These are phyloP conservation scores for Agriotes lineatus DNA, from an alignment of 2,888 invertebrate species.

Conservation along the genomic window DNA sequence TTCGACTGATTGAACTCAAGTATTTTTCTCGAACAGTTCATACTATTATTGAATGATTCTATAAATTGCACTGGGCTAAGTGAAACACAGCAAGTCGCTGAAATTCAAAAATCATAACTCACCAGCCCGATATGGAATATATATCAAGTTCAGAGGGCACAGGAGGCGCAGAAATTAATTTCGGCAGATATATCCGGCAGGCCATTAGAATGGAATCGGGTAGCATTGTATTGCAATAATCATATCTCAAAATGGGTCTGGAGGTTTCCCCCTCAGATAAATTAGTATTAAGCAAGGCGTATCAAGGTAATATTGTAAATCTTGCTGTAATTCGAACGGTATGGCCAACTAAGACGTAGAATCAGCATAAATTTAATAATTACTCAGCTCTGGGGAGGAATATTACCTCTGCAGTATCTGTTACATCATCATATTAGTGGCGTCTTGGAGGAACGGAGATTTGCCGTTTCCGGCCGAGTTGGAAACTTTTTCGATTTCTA, in stretches of 20 bases:
- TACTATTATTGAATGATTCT: too few species aligned
- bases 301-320: constrained; percentile 69
- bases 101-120: too few species aligned
- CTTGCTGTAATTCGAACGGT: constrained; percentile 67
- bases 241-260: constrained; percentile 60
- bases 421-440: constrained; percentile 39
- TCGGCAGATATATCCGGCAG: constrained; percentile 30
- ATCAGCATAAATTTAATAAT: constrained; percentile 70
- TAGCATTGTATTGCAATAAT: constrained; percentile 59
- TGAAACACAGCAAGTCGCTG: too few species aligned
- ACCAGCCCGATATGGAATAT: too few species aligned
- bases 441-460: constrained; percentile 6
- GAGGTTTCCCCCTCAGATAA: constrained; percentile 61
- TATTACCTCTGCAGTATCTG: constrained; percentile 51
- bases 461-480: constrained; percentile 12
- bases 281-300: constrained; percentile 67
- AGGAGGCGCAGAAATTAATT: constrained; percentile 18
- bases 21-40: too few species aligned
- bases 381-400: constrained; percentile 62
- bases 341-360: constrained; percentile 67
- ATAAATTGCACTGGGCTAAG: too few species aligned
- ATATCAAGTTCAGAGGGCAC: too few species aligned
- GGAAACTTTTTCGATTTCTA: constrained; percentile 57
- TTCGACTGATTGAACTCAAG: too few species aligned
- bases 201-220: constrained; percentile 32